Percentiles rank a stretch among this genome's conserved stretches.
phyloP scores from a whole-genome alignment of 2,888 invertebrate species.

The Listrodromus nycthemerus region DNA sequence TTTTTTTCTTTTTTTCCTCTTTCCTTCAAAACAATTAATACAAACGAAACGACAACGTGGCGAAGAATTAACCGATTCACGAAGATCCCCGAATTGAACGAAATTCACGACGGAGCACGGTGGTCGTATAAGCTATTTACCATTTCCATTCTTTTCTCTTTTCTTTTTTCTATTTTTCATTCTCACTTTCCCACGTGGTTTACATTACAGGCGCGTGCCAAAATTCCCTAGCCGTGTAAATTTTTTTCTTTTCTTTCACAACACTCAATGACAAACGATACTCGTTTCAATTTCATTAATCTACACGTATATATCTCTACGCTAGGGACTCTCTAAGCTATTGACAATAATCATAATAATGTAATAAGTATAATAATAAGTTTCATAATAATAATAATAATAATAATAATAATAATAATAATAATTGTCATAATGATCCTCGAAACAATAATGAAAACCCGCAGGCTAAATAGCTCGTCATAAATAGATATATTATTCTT shows the following conservation, averaged over 20 bases:
- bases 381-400: slow-evolving; percentile 25
- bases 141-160: too few relatives aligned
- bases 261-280: slow-evolving; percentile 71
- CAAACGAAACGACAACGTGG: slow-evolving; percentile 20
- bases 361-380: background rate
- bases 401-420: slow-evolving; percentile 37
- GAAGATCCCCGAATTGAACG: slow-evolving; percentile 30
- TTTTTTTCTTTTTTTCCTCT: too few relatives aligned
- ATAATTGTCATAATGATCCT: slow-evolving; percentile 56
- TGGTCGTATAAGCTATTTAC: slow-evolving; percentile 4
- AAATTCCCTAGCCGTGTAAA: slow-evolving; percentile 64
- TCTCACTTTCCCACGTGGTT: slow-evolving; percentile 54
- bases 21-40: slow-evolving; percentile 29
- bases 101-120: slow-evolving; percentile 10
- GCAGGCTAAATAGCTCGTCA: slow-evolving; percentile 67
- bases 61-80: slow-evolving; percentile 19
- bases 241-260: slow-evolving; percentile 65
- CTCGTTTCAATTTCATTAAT: slow-evolving; percentile 67
- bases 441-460: slow-evolving; percentile 66
- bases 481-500: slow-evolving; percentile 68
- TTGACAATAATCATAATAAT: slow-evolving; percentile 27
- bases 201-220: slow-evolving; percentile 65
- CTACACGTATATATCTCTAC: slow-evolving; percentile 55
- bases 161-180: slow-evolving; percentile 13
- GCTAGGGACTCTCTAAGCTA: slow-evolving; percentile 45